Evolutionary conservation across 2,113 vertebrate species (phyloP).

Genomic region (Apteryx mantelli): DNA sequence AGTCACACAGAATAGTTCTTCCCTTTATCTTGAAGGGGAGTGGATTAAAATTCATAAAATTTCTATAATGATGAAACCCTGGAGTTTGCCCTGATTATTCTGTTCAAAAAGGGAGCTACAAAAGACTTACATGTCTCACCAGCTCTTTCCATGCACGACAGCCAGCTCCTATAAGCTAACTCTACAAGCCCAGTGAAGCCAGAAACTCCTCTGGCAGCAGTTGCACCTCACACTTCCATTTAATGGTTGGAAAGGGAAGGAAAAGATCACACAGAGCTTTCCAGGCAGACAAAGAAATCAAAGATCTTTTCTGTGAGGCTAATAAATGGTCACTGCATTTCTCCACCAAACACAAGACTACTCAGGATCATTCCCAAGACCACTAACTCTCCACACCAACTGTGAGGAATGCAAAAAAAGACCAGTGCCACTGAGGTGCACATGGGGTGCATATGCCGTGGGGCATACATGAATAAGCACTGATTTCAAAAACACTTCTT

Average conservation of each 20-base stretch:
- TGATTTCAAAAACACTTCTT: not conserved
- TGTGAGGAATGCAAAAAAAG: not conserved
- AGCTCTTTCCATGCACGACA: not conserved
- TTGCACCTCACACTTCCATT: fast-evolving
- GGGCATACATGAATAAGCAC: not conserved
- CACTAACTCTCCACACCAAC: not conserved
- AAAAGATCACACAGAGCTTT: not conserved
- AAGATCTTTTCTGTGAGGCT: not conserved
- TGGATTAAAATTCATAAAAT: not conserved
- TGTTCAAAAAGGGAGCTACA: not conserved
- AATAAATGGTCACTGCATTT: not conserved
- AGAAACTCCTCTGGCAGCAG: not conserved
- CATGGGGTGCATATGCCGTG: fast-evolving
- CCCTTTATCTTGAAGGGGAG: not conserved
- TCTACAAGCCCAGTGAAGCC: not conserved
- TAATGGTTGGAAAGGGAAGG: not conserved
- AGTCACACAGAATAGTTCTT: not conserved
- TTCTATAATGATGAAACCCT: not conserved
- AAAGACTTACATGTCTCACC: not conserved
- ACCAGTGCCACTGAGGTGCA: fast-evolving
- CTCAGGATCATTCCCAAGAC: not conserved
- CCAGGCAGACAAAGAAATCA: not conserved
- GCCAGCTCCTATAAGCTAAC: not conserved
- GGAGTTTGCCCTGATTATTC: not conserved
- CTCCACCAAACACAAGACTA: not conserved